These are phyloP conservation scores for Oscheius sp. DNA, from an alignment of 1,140 invertebrate genomes.

Conservation along the genomic window DNA sequence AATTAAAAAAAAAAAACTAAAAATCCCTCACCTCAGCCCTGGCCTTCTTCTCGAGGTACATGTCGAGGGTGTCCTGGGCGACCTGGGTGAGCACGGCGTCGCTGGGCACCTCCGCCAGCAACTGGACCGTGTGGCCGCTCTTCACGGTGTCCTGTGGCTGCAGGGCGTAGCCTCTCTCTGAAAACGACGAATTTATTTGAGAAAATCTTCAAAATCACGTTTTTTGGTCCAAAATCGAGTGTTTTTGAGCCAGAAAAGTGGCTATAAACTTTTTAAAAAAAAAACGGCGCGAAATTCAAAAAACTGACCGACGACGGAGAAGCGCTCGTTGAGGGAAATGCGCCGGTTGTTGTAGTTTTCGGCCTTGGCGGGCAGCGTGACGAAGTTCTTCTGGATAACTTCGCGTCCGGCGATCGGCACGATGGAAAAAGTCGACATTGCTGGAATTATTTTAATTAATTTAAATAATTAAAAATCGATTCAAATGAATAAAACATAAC, in stretches of 20 bases:
- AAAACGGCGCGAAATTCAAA: background rate
- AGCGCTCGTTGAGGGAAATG: conserved; percentile 21
- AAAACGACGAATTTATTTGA: background rate
- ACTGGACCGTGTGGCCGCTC: background rate
- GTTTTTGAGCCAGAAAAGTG: background rate
- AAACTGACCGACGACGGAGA: conserved; percentile 12
- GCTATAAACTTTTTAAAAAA: background rate
- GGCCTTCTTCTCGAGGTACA: too few species aligned
- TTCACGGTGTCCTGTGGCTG: background rate
- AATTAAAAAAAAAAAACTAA: too few species aligned
- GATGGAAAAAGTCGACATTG: background rate
- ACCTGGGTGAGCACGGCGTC: background rate
- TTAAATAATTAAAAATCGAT: too few species aligned
- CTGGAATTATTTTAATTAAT: too few species aligned
- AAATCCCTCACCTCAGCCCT: too few species aligned
- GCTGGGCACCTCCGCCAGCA: background rate
- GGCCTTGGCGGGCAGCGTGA: conserved; percentile 4
- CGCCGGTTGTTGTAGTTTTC: conserved; percentile 1
- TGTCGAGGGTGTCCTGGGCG: background rate
- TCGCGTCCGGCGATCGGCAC: background rate
- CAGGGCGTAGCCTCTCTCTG: background rate
- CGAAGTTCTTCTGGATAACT: conserved; percentile 21
- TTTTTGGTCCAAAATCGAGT: background rate
- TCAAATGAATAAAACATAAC: too few species aligned
- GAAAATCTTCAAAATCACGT: too few species aligned